Evolutionary conservation across 2,113 vertebrate genomes (phyloP).

Genomic region (Eulemur macaco): DNA sequence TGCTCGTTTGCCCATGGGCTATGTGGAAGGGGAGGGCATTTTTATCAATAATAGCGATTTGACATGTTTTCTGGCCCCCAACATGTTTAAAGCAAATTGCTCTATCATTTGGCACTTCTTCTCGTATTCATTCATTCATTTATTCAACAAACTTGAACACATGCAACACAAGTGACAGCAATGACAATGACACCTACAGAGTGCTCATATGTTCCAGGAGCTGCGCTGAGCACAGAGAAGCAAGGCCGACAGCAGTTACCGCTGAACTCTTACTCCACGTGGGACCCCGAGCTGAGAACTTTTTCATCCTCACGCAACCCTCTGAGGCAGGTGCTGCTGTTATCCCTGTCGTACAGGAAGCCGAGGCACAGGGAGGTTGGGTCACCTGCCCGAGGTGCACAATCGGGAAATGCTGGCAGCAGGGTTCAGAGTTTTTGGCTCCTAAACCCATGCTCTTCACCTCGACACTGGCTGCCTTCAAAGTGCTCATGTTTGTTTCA

Average conservation of each 20-base stretch:
- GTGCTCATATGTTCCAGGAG: not conserved
- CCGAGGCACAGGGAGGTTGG: not conserved
- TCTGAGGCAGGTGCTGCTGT: not conserved
- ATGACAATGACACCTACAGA: not conserved
- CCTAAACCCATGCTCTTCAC: not conserved
- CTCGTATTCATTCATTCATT: not conserved
- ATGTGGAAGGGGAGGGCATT: not conserved
- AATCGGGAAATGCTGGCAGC: not conserved
- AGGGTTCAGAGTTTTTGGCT: not conserved
- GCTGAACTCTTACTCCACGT: not conserved
- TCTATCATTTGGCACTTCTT: not conserved
- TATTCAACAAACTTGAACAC: not conserved
- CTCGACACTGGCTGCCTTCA: not conserved
- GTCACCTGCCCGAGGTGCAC: not conserved
- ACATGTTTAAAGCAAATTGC: not conserved
- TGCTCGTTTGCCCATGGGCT: not conserved
- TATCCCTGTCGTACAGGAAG: not conserved
- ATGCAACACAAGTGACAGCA: not conserved
- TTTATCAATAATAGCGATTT: not conserved
- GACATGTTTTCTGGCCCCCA: not conserved
- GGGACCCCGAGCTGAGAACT: not conserved
- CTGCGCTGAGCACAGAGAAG: not conserved
- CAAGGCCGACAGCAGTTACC: not conserved
- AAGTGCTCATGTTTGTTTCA: not conserved
- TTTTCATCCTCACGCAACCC: not conserved